Percentiles rank a stretch among this genome's conserved stretches.
These are phyloP conservation scores for Chymomyza costata DNA, from an alignment of 1,140 invertebrate genomes.

Conservation along the genomic window DNA sequence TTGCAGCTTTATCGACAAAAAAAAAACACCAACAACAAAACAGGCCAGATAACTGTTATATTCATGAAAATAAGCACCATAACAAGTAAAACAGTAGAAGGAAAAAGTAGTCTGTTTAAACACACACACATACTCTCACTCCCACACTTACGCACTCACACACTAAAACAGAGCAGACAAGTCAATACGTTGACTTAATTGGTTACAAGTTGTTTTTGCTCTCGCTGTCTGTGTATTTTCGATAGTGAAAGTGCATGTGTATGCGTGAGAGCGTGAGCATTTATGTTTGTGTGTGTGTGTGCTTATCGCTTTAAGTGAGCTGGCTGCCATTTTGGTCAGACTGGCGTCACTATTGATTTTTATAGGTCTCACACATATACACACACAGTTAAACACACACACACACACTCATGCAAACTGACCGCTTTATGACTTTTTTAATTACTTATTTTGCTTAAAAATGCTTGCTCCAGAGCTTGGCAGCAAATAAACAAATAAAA, in stretches of 20 bases:
- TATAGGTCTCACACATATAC: constrained; percentile 22
- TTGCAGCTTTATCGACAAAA: constrained; percentile 1
- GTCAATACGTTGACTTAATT: constrained; percentile 68
- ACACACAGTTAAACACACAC: no score
- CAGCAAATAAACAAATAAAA: constrained; percentile 57
- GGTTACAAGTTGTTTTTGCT: constrained; percentile 62
- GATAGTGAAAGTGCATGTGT: no score
- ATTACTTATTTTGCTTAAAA: constrained; percentile 70
- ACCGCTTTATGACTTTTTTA: constrained; percentile 66
- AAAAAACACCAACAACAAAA: constrained; percentile 13
- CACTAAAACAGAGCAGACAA: constrained; percentile 27
- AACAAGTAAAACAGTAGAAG: neutral
- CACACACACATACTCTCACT: constrained; percentile 9
- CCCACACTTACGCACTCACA: constrained; percentile 17
- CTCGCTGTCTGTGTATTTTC: no score
- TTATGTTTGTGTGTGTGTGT: no score
- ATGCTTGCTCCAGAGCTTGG: constrained; percentile 53
- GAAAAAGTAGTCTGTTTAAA: constrained; percentile 1
- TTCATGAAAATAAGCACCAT: constrained; percentile 11
- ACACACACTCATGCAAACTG: constrained; percentile 20
- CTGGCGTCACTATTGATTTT: constrained; percentile 70
- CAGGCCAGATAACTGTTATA: constrained; percentile 25
- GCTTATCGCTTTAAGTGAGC: constrained; percentile 64
- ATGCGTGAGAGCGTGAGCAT: no score
- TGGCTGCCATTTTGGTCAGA: constrained; percentile 38